Percentiles rank a stretch among this genome's conserved stretches.
These are phyloP conservation scores for Lamprotornis superbus DNA, from an alignment of 2,113 vertebrate species.

Conservation along the genomic window DNA sequence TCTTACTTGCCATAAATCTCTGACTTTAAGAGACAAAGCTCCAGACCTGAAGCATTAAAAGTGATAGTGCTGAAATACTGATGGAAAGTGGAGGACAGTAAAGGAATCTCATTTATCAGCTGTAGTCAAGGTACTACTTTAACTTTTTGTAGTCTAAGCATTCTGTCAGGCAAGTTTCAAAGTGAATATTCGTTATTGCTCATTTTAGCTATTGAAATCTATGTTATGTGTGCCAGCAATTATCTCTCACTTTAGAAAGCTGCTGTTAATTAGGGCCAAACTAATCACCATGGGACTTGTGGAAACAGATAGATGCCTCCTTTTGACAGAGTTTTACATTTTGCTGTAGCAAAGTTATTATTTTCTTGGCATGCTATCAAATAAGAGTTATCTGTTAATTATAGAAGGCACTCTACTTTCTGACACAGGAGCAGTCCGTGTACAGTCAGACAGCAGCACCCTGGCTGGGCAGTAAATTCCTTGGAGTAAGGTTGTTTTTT, in stretches of 20 bases:
- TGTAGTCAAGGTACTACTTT: conserved; percentile 53
- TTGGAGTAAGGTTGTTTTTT: neutral
- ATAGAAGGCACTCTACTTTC: conserved; percentile 33
- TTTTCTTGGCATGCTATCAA: conserved; percentile 69
- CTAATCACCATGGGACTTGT: conserved; percentile 55
- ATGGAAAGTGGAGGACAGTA: conserved; percentile 52
- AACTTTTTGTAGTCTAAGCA: conserved; percentile 72
- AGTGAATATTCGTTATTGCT: conserved; percentile 70
- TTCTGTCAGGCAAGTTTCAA: conserved; percentile 65
- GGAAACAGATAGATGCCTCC: conserved; percentile 70
- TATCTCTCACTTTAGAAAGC: conserved; percentile 72
- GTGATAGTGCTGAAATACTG: conserved; percentile 58
- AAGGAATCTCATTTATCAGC: conserved; percentile 67
- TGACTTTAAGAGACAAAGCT: conserved; percentile 65
- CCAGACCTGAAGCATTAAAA: conserved; percentile 52
- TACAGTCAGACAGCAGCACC: neutral
- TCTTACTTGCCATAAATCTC: conserved; percentile 75
- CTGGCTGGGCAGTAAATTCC: neutral
- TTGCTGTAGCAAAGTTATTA: conserved; percentile 66
- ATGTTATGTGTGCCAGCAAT: conserved; percentile 72
- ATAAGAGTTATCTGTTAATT: conserved; percentile 66
- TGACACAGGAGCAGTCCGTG: neutral
- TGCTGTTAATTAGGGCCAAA: conserved; percentile 73
- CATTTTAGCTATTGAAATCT: conserved; percentile 71
- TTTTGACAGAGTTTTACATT: conserved; percentile 68